phyloP scores from a whole-genome alignment of 2,113 vertebrate species.

The Pyrgilauda ruficollis region DNA sequence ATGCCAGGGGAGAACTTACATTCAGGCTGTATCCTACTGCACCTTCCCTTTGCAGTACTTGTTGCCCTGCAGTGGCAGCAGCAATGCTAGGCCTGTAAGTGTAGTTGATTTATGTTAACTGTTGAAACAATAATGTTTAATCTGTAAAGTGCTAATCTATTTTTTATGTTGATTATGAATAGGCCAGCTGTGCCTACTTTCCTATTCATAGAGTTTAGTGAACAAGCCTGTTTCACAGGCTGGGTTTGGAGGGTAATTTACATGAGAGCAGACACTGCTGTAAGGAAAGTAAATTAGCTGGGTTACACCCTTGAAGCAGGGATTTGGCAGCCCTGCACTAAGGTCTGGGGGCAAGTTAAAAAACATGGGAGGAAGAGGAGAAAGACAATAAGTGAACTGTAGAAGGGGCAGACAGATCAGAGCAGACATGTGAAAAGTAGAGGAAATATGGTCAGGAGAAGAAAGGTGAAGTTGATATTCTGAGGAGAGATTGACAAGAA shows the following conservation, averaged over 20 bases:
- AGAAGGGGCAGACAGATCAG: neutral
- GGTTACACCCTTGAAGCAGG: neutral
- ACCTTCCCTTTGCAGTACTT: neutral
- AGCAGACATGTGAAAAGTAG: neutral
- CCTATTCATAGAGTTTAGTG: constrained; percentile 77
- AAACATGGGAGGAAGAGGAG: neutral
- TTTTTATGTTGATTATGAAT: constrained; percentile 86
- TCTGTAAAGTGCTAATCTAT: constrained; percentile 83
- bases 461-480: neutral
- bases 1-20: neutral
- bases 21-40: neutral
- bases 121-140: constrained; percentile 82
- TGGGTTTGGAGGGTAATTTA: constrained; percentile 59
- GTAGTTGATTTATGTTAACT: constrained; percentile 77
- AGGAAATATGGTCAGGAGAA: neutral
- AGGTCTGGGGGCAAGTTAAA: neutral
- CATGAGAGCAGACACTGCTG: constrained; percentile 24
- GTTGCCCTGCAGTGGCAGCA: constrained; percentile 1
- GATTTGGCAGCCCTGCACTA: neutral
- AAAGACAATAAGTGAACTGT: neutral
- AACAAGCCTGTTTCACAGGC: constrained; percentile 66
- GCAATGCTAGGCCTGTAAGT: constrained; percentile 37
- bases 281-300: constrained; percentile 12
- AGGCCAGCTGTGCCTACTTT: constrained; percentile 82
- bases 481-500: neutral